Conservation (phyloP, 2,797 vertebrate genomes). For the Masticophis lateralis region DNA sequence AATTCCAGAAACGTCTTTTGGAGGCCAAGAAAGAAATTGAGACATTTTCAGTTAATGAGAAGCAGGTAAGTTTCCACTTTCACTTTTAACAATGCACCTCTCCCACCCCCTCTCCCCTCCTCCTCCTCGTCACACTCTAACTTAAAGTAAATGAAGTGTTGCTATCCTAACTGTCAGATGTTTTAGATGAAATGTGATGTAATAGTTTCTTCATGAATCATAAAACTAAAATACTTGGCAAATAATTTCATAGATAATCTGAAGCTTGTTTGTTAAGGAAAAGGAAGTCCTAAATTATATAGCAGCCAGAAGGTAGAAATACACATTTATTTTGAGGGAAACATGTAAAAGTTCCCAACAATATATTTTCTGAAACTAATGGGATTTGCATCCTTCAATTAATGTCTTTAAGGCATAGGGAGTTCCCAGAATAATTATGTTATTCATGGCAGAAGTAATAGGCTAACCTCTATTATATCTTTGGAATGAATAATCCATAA, state of each 20-base stretch:
- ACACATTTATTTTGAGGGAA: background rate
- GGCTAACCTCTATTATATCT: background rate
- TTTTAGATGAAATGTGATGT: background rate
- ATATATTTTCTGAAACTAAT: background rate
- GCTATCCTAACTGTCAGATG: background rate
- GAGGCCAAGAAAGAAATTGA: slow-evolving; percentile 97
- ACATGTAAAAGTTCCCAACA: background rate
- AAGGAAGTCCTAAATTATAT: background rate
- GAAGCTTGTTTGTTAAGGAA: background rate
- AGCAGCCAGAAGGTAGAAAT: background rate
- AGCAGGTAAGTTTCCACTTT: slow-evolving; percentile 80
- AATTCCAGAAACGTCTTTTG: slow-evolving; percentile 84
- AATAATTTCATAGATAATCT: background rate
- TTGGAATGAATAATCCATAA: background rate
- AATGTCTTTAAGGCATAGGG: background rate
- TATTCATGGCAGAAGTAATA: background rate
- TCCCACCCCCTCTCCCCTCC: background rate
- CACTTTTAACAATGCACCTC: background rate
- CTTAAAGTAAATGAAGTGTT: background rate
- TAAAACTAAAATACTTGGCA: background rate
- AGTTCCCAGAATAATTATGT: background rate
- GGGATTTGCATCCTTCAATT: background rate
- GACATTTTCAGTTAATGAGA: slow-evolving; percentile 91
- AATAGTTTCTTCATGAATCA: background rate
- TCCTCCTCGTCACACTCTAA: background rate